Conservation (phyloP, 2,113 vertebrate species). For the Leptodactylus fuscus region DNA sequence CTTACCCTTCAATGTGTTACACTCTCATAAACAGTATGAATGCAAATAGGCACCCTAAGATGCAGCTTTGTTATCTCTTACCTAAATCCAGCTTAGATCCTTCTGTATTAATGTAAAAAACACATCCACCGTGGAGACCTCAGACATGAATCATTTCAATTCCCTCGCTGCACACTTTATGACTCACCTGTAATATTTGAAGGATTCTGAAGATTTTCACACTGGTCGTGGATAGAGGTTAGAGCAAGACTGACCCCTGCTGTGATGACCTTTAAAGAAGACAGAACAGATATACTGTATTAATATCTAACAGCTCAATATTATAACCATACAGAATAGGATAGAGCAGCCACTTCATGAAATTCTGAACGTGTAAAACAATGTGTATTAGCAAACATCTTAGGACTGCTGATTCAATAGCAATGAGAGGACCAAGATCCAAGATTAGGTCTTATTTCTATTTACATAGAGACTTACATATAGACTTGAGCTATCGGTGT, state of each 20-base stretch:
- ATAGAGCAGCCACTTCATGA: background rate
- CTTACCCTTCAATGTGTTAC: background rate
- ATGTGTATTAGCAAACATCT: too few species aligned
- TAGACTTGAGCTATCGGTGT: too few species aligned
- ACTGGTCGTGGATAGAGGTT: conserved; percentile 47
- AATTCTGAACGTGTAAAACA: too few species aligned
- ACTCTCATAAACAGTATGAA: background rate
- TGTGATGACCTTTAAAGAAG: conserved; percentile 42
- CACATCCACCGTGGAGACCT: background rate
- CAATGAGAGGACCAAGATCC: too few species aligned
- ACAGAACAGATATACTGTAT: background rate
- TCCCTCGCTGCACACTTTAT: background rate
- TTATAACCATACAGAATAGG: background rate
- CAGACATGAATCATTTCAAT: background rate
- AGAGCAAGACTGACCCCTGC: conserved; percentile 33
- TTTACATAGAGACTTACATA: too few species aligned
- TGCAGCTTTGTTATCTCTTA: conserved; percentile 1
- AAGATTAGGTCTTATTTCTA: too few species aligned
- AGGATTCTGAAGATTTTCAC: conserved; percentile 37
- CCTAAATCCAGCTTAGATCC: background rate
- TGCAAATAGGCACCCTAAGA: background rate
- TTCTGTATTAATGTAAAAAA: background rate
- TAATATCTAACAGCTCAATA: conserved; percentile 5
- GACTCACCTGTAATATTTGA: conserved; percentile 53
- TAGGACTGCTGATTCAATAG: too few species aligned